Conservation (phyloP, 2,888 invertebrate species). For the Fissipunctia ypsillon region DNA sequence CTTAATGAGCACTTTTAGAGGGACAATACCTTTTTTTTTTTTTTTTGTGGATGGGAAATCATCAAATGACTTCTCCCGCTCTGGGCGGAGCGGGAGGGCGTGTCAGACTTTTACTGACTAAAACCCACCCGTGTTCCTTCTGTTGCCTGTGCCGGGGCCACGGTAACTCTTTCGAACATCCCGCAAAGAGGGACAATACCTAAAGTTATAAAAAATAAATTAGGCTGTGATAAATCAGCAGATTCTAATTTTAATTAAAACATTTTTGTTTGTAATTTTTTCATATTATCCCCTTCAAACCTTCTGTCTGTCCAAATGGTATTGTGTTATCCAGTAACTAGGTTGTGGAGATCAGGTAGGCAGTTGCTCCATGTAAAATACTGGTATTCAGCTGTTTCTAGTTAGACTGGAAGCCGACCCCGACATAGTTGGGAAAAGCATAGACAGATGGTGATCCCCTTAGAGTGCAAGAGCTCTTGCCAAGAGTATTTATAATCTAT, state of each 20-base stretch:
- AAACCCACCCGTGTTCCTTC: no score
- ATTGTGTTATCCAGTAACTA: neutral
- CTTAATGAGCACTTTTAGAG: no score
- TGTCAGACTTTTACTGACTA: no score
- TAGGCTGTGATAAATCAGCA: neutral
- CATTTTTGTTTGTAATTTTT: neutral
- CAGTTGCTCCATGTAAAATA: neutral
- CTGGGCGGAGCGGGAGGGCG: no score
- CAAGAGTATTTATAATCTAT: no score
- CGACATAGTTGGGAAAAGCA: neutral
- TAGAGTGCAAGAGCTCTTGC: no score
- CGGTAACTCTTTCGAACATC: no score
- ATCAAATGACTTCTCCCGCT: no score
- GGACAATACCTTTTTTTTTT: no score
- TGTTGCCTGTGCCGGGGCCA: no score
- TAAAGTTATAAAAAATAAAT: neutral
- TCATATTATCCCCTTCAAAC: neutral
- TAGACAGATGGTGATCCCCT: neutral
- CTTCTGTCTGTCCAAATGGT: neutral
- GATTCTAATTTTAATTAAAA: neutral
- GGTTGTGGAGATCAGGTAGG: neutral
- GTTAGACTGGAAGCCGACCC: neutral
- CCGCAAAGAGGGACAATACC: neutral
- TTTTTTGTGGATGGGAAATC: no score
- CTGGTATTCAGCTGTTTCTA: neutral